Base-by-base conservation (phyloP, 2,797 vertebrate species). In the Pygocentrus nattereri region DNA sequence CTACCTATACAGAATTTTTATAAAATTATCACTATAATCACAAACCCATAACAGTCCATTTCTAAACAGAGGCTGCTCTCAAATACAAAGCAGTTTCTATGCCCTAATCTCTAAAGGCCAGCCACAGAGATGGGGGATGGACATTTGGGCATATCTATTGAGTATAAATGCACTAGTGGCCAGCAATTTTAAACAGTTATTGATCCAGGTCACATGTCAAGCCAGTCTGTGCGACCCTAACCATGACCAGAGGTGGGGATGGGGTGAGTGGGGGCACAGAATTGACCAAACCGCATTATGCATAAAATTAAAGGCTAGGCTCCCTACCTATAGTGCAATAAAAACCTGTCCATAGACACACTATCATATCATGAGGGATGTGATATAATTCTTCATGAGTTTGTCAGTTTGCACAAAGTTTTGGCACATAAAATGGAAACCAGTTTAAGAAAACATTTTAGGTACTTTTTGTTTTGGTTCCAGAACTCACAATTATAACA, bases 121-220 rank as follows among this genome's bases (percentile, higher is more conserved):
- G 49, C 50, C 19, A n/a, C 54, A 50, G 27, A 74, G 80, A 56
- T 23, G 74, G 76, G 71, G 56, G 82, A 21, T 73, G 85, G 87
- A 80, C 82, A 88, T 74, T 69, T 72, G 64, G 76, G 62, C 78
- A 86, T 87, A 84, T 84, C 79, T 75, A 64, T 77, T 83, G 85
- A 86, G 90, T 89, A 88, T 90, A 85, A 93, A 93, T 91, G 88
- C 93, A 92, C 87, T 68, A 85, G 91, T 91, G 91, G 86, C 87
- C 85, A 82, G 85, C 89, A 83, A 90, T 91, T 94, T 94, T 94
- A 94, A 95, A 94, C 92, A 93, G 92, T 91, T 94, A 95, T 95
- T 92, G 93, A 95, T 95, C 92, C 91, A 87, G 91, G 93, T 94
- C 93, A 93, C 89, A 92, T 89, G 84, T 91, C 91, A 92, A 91